These are phyloP conservation scores for Lepus europaeus DNA, from an alignment of 2,113 vertebrate genomes.

Conservation along the genomic window DNA sequence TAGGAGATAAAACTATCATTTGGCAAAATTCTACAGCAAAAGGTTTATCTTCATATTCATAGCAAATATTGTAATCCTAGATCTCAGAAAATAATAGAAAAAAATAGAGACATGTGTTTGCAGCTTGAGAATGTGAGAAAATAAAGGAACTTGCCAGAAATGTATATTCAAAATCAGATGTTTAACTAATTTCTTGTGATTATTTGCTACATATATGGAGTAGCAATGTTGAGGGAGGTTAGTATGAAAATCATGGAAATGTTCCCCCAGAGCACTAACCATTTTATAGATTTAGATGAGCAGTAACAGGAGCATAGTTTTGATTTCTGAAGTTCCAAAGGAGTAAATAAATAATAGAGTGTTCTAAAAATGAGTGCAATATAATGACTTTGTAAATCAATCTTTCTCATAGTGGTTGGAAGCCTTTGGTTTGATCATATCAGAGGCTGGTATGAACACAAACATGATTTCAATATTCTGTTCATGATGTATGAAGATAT, in stretches of 20 bases:
- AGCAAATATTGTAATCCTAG: too few relatives aligned
- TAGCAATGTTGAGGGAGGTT: background rate
- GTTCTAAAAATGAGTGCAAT: background rate
- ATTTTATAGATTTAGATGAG: background rate
- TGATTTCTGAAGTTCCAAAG: background rate
- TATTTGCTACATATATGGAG: too few relatives aligned
- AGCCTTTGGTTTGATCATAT: conserved; percentile 86
- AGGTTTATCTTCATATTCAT: too few relatives aligned
- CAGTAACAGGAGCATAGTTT: background rate
- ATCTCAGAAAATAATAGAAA: too few relatives aligned
- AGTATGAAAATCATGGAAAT: background rate
- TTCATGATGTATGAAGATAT: conserved; percentile 89
- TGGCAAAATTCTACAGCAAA: background rate
- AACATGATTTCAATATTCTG: conserved; percentile 87
- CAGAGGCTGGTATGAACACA: conserved; percentile 85
- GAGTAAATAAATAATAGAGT: background rate
- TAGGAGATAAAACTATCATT: background rate
- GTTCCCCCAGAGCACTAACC: background rate
- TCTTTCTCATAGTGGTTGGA: conserved; percentile 69
- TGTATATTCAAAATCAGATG: too few relatives aligned
- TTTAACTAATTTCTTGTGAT: too few relatives aligned
- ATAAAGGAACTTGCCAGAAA: too few relatives aligned
- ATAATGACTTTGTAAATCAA: background rate
- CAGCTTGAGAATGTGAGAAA: too few relatives aligned
- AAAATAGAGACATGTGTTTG: too few relatives aligned